A percentile compares a stretch with the other conserved stretches of the same genome.
Evolutionary conservation across 2,888 invertebrate genomes (phyloP).

Genomic region (Proisotoma minuta): DNA sequence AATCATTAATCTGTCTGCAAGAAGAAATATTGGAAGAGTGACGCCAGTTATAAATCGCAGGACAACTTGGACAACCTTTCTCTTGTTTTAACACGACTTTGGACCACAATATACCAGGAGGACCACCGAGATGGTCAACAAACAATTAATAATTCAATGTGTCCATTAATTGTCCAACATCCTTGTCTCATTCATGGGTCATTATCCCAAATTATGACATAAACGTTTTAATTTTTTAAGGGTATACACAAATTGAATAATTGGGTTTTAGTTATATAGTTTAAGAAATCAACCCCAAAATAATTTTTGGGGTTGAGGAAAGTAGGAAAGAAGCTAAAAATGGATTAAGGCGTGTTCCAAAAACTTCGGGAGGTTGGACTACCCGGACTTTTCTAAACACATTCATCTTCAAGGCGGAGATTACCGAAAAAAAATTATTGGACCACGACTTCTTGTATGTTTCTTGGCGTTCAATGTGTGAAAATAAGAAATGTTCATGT

Average conservation of each 20-base stretch:
- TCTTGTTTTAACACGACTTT: background rate
- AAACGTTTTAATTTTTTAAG: too few relatives aligned
- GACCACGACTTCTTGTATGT: background rate
- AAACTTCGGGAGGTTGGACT: slow-evolving; percentile 30
- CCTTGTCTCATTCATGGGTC: too few relatives aligned
- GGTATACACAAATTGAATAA: too few relatives aligned
- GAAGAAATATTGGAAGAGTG: background rate
- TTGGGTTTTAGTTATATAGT: too few relatives aligned
- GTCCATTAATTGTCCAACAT: too few relatives aligned
- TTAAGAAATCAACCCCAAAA: too few relatives aligned
- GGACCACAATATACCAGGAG: background rate
- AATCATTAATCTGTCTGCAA: slow-evolving; percentile 14
- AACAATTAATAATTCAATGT: too few relatives aligned
- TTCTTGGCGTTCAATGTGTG: background rate
- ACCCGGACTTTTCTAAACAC: slow-evolving; percentile 16
- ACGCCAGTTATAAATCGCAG: slow-evolving; percentile 1
- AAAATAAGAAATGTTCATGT: background rate
- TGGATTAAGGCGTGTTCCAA: slow-evolving; percentile 32
- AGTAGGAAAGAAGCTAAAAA: slow-evolving; percentile 25
- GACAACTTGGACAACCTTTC: background rate
- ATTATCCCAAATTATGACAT: too few relatives aligned
- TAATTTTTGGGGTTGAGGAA: too few relatives aligned
- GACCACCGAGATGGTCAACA: too few relatives aligned
- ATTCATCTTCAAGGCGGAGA: slow-evolving; percentile 24
- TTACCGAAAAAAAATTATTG: slow-evolving; percentile 16